Evolutionary conservation across 2,888 invertebrate genomes (phyloP), one percentile per base, ranked within the genome.

Genomic region (Apoda limacodes): DNA sequence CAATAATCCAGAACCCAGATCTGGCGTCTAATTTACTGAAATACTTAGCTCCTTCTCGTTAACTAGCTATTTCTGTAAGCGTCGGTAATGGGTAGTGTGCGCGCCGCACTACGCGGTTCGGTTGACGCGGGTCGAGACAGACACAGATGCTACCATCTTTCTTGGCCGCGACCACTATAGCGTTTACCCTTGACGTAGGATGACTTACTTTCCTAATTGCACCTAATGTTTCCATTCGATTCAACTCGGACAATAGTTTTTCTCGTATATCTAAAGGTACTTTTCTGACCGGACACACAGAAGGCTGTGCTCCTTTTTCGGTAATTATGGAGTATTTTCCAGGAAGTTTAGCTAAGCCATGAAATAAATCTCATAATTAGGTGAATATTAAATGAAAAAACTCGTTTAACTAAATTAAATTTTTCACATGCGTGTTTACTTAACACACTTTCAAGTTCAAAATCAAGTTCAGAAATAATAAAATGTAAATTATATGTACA

Each of bases 231-330:
- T 34, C 37, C 42, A 43, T 43, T 7, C 28, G 27, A 5, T 27
- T 9, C 29, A 43, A 30, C 19, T 38, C 36, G 1, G 1, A 5
- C 25, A 21, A 25, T 20, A 46, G 30, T 20, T 41, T 43, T 23
- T 43, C 43, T 9, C 34, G 28, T 5, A 50, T 17, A 1, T 45
- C 46, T 17, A 48, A 15, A 2, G 47, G 50, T 15, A 50, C 41
- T 32, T 42, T 41, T 13, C 49, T 30, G 5, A n/a, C n/a, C n/a
- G n/a, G n/a, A n/a, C n/a, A n/a, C n/a, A n/a, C n/a, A n/a, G n/a
- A n/a, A n/a, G n/a, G n/a, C n/a, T n/a, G n/a, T n/a, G n/a, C n/a
- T n/a, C n/a, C n/a, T n/a, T n/a, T n/a, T n/a, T n/a, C n/a, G n/a
- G n/a, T n/a, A n/a, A n/a, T n/a, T n/a, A n/a, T n/a, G n/a, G n/a